A percentile compares a stretch with the other conserved stretches of the same genome.
These are phyloP conservation scores for Spodoptera littoralis DNA, from an alignment of 2,888 invertebrate species.

Conservation along the genomic window DNA sequence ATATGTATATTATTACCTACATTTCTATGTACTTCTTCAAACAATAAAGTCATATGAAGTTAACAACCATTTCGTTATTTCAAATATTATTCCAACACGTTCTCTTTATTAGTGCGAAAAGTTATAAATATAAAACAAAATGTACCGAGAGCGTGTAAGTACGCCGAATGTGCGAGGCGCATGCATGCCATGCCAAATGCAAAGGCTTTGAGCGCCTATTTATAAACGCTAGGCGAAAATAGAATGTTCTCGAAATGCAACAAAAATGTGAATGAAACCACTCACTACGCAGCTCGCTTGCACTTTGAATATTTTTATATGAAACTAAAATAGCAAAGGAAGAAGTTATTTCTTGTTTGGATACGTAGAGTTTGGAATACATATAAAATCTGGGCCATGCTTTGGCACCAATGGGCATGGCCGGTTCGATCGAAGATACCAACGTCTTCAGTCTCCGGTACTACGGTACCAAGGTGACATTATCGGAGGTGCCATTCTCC, in stretches of 20 bases:
- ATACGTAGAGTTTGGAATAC: no score
- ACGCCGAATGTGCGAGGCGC: conserved; percentile 19
- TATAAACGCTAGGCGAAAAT: conserved; percentile 70
- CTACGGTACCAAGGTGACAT: no score
- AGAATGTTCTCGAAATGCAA: conserved; percentile 66
- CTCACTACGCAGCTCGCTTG: conserved; percentile 29
- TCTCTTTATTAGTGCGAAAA: conserved; percentile 36
- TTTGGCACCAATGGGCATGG: no score
- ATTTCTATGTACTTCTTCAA: no score
- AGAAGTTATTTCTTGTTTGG: no score
- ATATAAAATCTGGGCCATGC: no score
- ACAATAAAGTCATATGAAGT: no score
- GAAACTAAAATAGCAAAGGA: no score
- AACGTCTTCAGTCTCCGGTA: no score
- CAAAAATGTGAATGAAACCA: conserved; percentile 70
- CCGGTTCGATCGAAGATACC: no score
- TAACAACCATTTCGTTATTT: conserved; percentile 15
- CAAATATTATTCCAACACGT: conserved; percentile 26
- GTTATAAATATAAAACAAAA: conserved; percentile 29
- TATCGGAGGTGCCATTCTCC: no score
- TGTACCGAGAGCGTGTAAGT: conserved; percentile 22
- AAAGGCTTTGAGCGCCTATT: conserved; percentile 67
- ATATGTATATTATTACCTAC: no score
- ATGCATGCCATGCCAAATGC: conserved; percentile 66
- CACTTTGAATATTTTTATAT: conserved; percentile 6